Evolutionary conservation across 2,888 invertebrate species (phyloP).

Genomic region (Drosophila mulleri): DNA sequence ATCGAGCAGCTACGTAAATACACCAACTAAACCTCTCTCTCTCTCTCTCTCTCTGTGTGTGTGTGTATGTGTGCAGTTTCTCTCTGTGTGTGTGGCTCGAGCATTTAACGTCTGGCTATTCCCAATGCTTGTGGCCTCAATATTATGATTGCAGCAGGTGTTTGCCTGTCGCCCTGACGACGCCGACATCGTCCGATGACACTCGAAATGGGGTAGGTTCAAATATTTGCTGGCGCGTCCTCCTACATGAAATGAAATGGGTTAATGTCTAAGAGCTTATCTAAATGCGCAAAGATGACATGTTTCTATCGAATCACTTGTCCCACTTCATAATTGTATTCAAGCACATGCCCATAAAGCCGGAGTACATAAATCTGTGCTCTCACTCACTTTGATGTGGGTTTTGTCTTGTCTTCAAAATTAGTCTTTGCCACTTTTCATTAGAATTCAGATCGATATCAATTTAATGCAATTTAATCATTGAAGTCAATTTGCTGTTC

Average conservation of each 20-base stretch:
- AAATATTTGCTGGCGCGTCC: not conserved
- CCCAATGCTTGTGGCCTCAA: constrained; percentile 9
- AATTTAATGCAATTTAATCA: constrained; percentile 1
- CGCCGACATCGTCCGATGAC: not conserved
- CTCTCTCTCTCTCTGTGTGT: not conserved
- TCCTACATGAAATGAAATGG: constrained; percentile 22
- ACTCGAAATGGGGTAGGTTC: constrained; percentile 24
- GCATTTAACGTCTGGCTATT: constrained; percentile 7
- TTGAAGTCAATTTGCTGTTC: not conserved
- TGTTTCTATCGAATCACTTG: constrained; percentile 9
- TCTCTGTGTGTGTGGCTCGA: not conserved
- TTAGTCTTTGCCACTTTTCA: not conserved
- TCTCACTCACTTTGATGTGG: not conserved
- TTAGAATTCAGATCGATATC: not conserved
- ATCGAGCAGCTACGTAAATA: constrained; percentile 9
- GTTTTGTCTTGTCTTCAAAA: not conserved
- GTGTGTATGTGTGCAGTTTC: not conserved
- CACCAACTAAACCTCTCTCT: not conserved
- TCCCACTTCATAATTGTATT: not conserved
- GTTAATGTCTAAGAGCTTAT: constrained; percentile 29
- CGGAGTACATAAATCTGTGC: not conserved
- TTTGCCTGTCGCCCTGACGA: not conserved
- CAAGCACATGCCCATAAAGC: not conserved
- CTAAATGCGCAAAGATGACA: constrained; percentile 22
- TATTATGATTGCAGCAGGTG: constrained; percentile 11